These are phyloP conservation scores for Urophycis tenuis DNA, from an alignment of 2,797 vertebrate genomes.

Conservation along the genomic window DNA sequence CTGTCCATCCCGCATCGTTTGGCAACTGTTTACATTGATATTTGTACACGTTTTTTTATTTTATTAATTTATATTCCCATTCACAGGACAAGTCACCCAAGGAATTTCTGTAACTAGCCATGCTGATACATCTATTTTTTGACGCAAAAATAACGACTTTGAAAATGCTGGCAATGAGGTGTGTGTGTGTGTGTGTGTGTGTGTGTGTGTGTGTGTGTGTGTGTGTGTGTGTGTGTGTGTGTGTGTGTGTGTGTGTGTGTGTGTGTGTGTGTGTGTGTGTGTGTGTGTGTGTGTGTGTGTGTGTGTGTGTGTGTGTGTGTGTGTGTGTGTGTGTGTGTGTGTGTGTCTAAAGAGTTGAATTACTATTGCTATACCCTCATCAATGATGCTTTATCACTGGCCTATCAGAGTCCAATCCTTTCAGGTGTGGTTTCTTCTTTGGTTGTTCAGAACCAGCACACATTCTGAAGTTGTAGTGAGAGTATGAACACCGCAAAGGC, in stretches of 20 bases:
- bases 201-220: no score
- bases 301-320: slow-evolving; percentile 25
- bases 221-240: slow-evolving; percentile 28
- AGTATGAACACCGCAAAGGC: neutral
- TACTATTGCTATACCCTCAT: slow-evolving; percentile 55
- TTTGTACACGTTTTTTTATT: neutral
- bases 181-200: slow-evolving; percentile 19
- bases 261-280: slow-evolving; percentile 25
- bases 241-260: slow-evolving; percentile 25
- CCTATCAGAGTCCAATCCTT: slow-evolving; percentile 62
- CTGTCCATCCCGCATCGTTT: neutral
- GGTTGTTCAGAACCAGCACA: slow-evolving; percentile 40
- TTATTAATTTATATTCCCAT: slow-evolving; percentile 5
- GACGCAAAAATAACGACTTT: slow-evolving; percentile 30
- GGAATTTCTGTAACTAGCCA: slow-evolving; percentile 40
- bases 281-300: slow-evolving; percentile 25
- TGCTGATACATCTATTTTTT: slow-evolving; percentile 17
- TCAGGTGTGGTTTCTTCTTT: slow-evolving; percentile 47
- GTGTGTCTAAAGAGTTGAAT: slow-evolving; percentile 30
- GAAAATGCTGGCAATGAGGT: slow-evolving; percentile 43
- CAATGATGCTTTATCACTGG: slow-evolving; percentile 57
- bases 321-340: slow-evolving; percentile 25
- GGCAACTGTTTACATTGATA: neutral
- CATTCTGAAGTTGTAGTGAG: slow-evolving; percentile 31
- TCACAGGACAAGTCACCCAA: slow-evolving; percentile 12